These are phyloP conservation scores for Grapholita molesta DNA, from an alignment of 1,140 invertebrate species.

Conservation along the genomic window DNA sequence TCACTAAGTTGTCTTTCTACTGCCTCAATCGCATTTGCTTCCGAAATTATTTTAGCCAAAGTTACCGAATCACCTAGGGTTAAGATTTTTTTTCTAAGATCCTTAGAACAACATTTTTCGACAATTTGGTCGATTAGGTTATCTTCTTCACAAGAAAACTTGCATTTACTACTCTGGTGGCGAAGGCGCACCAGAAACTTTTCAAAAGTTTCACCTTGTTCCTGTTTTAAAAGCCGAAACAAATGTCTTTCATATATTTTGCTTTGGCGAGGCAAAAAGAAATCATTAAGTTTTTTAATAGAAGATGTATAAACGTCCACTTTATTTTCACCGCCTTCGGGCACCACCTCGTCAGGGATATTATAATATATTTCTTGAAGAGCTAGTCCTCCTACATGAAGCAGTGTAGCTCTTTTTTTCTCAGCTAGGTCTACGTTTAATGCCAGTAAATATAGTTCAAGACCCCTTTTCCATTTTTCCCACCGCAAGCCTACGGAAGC, in stretches of 20 bases:
- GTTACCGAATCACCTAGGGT: neutral
- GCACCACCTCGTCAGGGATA: constrained; percentile 24
- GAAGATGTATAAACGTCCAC: constrained; percentile 21
- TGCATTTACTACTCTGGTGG: constrained; percentile 34
- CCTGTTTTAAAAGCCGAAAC: constrained; percentile 36
- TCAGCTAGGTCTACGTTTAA: constrained; percentile 21
- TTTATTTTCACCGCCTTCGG: neutral
- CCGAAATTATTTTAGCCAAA: neutral
- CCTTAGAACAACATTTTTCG: neutral
- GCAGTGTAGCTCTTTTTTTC: constrained; percentile 29
- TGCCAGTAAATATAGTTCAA: constrained; percentile 35
- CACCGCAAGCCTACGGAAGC: constrained; percentile 37
- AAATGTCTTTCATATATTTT: constrained; percentile 35
- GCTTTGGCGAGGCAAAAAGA: constrained; percentile 17
- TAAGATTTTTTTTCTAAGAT: neutral
- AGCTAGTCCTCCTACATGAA: constrained; percentile 27
- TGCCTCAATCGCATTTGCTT: neutral
- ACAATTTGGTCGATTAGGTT: neutral
- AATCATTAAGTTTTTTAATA: constrained; percentile 24
- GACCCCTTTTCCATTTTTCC: constrained; percentile 36
- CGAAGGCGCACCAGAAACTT: constrained; percentile 34
- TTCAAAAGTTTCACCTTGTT: constrained; percentile 32
- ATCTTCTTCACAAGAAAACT: constrained; percentile 23
- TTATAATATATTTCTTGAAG: constrained; percentile 33
- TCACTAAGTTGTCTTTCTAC: neutral